Evolutionary conservation across 2,113 vertebrate species (phyloP).

Genomic region (Dipodomys stephensi): DNA sequence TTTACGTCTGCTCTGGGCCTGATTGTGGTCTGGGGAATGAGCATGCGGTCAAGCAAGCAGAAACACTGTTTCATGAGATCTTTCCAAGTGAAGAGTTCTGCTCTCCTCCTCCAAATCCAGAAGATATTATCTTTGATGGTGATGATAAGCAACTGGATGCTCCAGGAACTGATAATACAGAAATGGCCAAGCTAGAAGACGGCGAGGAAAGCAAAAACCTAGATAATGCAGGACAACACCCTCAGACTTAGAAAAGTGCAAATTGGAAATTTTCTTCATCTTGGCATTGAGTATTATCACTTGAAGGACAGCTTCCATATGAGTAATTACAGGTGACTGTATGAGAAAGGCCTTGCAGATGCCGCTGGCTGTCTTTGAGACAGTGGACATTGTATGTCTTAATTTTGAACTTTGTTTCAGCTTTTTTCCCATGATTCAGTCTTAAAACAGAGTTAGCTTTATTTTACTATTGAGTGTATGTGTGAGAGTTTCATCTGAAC

Average conservation of each 20-base stretch:
- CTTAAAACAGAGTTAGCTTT: slow-evolving; percentile 42
- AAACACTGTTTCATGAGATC: slow-evolving; percentile 91
- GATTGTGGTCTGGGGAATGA: slow-evolving; percentile 91
- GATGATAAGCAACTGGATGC: slow-evolving; percentile 84
- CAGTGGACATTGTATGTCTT: not conserved
- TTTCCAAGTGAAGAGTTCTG: slow-evolving; percentile 95
- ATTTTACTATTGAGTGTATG: slow-evolving; percentile 16
- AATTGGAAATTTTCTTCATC: not conserved
- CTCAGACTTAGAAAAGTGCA: slow-evolving; percentile 32
- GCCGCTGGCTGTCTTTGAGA: slow-evolving; percentile 19
- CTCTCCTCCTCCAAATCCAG: slow-evolving; percentile 94
- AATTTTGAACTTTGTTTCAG: slow-evolving; percentile 16
- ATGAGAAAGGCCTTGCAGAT: not conserved
- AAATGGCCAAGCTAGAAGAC: slow-evolving; percentile 69
- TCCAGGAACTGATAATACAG: slow-evolving; percentile 68
- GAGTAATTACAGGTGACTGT: not conserved
- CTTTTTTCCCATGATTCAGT: slow-evolving; percentile 1
- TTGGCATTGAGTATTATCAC: not conserved
- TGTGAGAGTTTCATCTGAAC: not conserved
- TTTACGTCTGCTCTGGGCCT: slow-evolving; percentile 93
- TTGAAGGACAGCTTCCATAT: not conserved
- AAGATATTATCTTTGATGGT: slow-evolving; percentile 94
- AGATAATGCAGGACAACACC: not conserved
- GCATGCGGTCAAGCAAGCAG: slow-evolving; percentile 90
- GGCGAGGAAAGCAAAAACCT: slow-evolving; percentile 56